A percentile compares a stretch with the other conserved stretches of the same genome.
Conservation (phyloP, 2,797 vertebrate species). For the Pachyuromys duprasi region DNA sequence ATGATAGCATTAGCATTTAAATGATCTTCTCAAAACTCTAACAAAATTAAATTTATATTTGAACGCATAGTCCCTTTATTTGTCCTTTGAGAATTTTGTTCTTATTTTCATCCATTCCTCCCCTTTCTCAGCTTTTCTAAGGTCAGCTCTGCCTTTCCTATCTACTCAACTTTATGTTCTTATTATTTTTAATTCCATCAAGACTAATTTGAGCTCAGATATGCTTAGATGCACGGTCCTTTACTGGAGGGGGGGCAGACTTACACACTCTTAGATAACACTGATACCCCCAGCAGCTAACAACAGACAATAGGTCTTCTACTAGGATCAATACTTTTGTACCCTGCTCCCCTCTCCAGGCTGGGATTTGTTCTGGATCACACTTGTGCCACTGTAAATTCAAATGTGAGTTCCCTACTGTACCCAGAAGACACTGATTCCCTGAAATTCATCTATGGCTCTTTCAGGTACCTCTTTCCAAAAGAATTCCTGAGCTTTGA, state of each 20-base stretch:
- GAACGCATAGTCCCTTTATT: not conserved
- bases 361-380: not conserved
- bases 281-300: not conserved
- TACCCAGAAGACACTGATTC: not conserved
- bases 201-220: not conserved
- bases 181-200: not conserved
- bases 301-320: not conserved
- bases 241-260: no score
- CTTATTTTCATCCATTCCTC: not conserved
- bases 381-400: no score
- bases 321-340: no score
- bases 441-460: not conserved
- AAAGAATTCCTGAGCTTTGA: not conserved
- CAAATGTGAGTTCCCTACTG: not conserved
- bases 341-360: not conserved
- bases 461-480: not conserved
- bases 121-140: not conserved
- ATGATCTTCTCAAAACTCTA: not conserved
- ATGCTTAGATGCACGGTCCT: not conserved
- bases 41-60: slow-evolving; percentile 33
- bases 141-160: not conserved
- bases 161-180: not conserved
- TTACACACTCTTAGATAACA: not conserved
- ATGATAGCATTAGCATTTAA: not conserved
- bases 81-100: not conserved